Base-by-base conservation (phyloP, 2,888 invertebrate genomes). In the Drosophila barbarae region DNA sequence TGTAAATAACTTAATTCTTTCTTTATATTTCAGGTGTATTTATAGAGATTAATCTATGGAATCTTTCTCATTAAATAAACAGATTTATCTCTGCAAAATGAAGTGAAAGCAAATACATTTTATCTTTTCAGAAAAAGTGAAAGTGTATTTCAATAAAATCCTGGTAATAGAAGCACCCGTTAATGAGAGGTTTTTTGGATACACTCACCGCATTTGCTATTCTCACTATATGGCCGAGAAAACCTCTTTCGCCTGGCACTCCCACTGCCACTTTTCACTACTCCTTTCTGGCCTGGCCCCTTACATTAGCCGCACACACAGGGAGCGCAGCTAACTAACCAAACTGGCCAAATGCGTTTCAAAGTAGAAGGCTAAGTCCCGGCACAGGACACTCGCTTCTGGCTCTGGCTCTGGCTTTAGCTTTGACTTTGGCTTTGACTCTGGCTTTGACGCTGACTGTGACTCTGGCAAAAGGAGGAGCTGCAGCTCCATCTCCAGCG, bases 291-390 rank as follows among this genome's bases (percentile, higher is more conserved):
- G 39, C 36, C 67, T 15, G n/a, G 73, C 10, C 18, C 6, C 69
- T 77, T 63, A 60, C 68, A 77, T 77, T 77, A 77, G 75, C 60
- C 47, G 21, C 52, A 9, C 47, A 30, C 41, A 46, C n/a, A 28
- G 18, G 30, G 26, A 61, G 51, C 23, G 52, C 34, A 58, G 50
- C 74, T 69, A 78, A 78, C 78, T 68, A 78, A 81, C 65, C 81
- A 64, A 68, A 53, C 74, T 66, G 71, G 69, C 69, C 74, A 72
- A 81, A 76, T 80, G 76, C 76, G 74, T 77, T 79, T 71, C 74
- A 69, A 74, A 75, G 72, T 70, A 65, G 57, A 71, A 71, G 71
- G 69, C 60, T 57, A 63, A 73, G 46, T 70, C 67, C 71, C 28
- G 18, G 68, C 49, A 53, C 64, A 65, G 69, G 64, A 54, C 35